Conservation (phyloP, 2,888 invertebrate species). For the Metacarcinus magister region DNA sequence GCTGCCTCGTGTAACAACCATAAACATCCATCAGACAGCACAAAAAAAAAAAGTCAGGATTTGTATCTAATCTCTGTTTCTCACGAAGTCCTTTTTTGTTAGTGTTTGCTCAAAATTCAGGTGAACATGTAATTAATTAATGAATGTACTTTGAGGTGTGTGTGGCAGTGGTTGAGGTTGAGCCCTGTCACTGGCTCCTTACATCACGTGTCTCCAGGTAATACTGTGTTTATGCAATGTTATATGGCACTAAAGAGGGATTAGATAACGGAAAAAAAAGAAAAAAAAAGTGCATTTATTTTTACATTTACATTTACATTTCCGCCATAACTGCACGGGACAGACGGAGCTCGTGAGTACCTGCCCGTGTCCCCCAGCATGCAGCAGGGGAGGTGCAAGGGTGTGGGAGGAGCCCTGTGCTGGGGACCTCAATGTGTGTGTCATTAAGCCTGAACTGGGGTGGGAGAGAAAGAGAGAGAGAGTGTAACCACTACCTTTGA, state of each 20-base stretch:
- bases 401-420: neutral
- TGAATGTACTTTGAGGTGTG: neutral
- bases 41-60: neutral
- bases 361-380: neutral
- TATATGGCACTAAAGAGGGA: neutral
- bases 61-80: neutral
- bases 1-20: neutral
- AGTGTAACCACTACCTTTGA: slow-evolving; percentile 13
- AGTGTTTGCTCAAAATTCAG: slow-evolving; percentile 49
- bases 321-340: neutral
- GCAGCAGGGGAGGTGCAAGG: neutral
- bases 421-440: neutral
- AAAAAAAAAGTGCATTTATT: neutral
- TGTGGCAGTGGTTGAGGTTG: neutral
- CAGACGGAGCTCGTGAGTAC: neutral
- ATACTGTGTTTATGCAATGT: neutral
- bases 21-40: slow-evolving; percentile 11
- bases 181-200: slow-evolving; percentile 4
- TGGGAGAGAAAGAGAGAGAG: neutral
- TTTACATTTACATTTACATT: slow-evolving; percentile 18
- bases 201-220: neutral
- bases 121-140: neutral
- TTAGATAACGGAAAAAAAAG: neutral
- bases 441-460: neutral
- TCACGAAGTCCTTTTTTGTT: neutral